phyloP scores from a whole-genome alignment of 2,888 invertebrate species.

The Phalera bucephala region DNA sequence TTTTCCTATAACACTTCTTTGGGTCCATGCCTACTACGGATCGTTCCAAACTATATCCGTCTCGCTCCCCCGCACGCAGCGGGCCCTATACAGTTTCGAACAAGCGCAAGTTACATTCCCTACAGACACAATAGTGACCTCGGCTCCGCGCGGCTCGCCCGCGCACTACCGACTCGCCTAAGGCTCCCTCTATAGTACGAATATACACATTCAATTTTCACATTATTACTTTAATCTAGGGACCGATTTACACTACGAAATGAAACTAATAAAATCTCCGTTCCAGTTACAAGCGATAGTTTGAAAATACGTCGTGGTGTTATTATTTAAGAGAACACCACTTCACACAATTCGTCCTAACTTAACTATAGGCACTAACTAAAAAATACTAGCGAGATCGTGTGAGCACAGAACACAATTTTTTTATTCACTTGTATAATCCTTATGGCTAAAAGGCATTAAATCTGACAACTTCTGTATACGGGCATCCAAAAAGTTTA shows the following conservation, averaged over 20 bases:
- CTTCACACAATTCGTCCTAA: slow-evolving; percentile 66
- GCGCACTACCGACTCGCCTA: slow-evolving; percentile 28
- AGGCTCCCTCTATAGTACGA: slow-evolving; percentile 41
- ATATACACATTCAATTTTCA: slow-evolving; percentile 35
- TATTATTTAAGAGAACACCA: slow-evolving; percentile 44
- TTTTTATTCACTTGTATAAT: slow-evolving; percentile 55
- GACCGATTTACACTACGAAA: slow-evolving; percentile 51
- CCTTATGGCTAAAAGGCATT: slow-evolving; percentile 75
- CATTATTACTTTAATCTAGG: slow-evolving; percentile 43
- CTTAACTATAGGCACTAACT: slow-evolving; percentile 80
- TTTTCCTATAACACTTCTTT: slow-evolving; percentile 67
- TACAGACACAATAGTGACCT: slow-evolving; percentile 21
- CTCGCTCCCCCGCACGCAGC: slow-evolving; percentile 6
- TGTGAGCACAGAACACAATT: slow-evolving; percentile 80
- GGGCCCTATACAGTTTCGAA: slow-evolving; percentile 25
- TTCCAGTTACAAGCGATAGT: slow-evolving; percentile 49
- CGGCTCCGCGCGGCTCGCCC: slow-evolving; percentile 11
- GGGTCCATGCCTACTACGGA: slow-evolving; percentile 44
- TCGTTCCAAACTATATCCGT: slow-evolving; percentile 24
- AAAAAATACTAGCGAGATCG: slow-evolving; percentile 81
- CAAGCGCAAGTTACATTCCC: slow-evolving; percentile 33
- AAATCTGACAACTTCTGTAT: slow-evolving; percentile 62
- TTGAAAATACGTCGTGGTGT: slow-evolving; percentile 45
- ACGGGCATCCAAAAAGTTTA: slow-evolving; percentile 61
- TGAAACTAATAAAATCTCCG: slow-evolving; percentile 49